phyloP scores from a whole-genome alignment of 2,888 invertebrate species.

The Baronia brevicornis region DNA sequence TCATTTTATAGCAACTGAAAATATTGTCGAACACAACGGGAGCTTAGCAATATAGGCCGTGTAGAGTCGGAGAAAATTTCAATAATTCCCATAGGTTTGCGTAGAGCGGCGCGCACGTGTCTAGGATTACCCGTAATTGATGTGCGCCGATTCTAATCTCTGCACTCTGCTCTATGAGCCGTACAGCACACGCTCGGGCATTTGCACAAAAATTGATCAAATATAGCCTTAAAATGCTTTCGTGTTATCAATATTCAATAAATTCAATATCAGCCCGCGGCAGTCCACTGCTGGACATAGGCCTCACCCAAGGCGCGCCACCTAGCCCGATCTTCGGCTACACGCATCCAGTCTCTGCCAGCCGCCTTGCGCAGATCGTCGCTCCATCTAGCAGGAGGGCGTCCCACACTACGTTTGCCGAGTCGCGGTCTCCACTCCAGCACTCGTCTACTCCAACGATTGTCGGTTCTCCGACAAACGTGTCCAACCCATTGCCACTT shows the following conservation, averaged over 20 bases:
- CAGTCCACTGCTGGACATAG: no score
- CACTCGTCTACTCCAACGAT: no score
- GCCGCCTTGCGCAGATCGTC: no score
- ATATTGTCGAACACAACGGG: conserved; percentile 14
- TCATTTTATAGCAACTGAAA: conserved; percentile 44
- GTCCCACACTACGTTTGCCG: no score
- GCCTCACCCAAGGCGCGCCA: no score
- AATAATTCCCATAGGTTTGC: conserved; percentile 65
- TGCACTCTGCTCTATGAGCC: conserved; percentile 52
- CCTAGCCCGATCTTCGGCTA: no score
- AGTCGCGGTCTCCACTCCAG: no score
- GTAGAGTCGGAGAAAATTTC: conserved; percentile 47
- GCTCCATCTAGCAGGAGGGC: no score
- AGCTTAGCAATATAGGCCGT: conserved; percentile 11
- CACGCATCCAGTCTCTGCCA: no score
- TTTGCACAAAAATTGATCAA: conserved; percentile 24
- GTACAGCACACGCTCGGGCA: conserved; percentile 13
- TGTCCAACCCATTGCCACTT: no score
- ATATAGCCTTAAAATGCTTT: no score
- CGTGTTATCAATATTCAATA: conserved; percentile 22
- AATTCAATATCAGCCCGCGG: conserved; percentile 3
- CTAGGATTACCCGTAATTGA: conserved; percentile 69
- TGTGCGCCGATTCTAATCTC: conserved; percentile 66
- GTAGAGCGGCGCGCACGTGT: conserved; percentile 59
- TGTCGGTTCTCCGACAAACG: no score